Evolutionary conservation across 2,797 vertebrate species (phyloP), one percentile per base, ranked within the genome.

Genomic region (Heterohyrax brucei): DNA sequence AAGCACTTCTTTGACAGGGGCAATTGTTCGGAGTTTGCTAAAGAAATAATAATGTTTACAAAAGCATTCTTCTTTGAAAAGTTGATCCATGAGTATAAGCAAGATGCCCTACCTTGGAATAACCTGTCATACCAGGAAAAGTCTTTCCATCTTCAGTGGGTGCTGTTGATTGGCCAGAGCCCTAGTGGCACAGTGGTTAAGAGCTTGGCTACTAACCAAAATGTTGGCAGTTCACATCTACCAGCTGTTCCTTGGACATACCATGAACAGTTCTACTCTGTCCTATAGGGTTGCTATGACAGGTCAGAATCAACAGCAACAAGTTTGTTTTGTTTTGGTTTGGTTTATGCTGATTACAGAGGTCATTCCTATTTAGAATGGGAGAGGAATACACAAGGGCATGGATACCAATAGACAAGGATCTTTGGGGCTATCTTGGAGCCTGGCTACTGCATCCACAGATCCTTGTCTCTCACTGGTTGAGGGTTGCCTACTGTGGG

Each of bases 41-140:
- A 82, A 84, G 56, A 24, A 56, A 77, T 53, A 86, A 93, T 79
- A 68, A 64, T 80, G 12, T 85, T 93, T 77, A 79, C 12, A 82
- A 94, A 91, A 91, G 13, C 24, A 53, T 39, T 97, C 96, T 96
- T 97, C 83, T 92, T 97, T 79, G 86, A 95, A 77, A 97, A 59
- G 48, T 70, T 97, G 95, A 96, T 97, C 91, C 87, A 91, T 95
- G 86, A 95, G 83, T 97, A 48, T 73, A 68, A 82, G 56, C 10
- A 76, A 85, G 77, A 78, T 96, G 33, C 28, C 26, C 44, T 90
- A 5, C 93, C 44, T 96, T 91, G 53, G 53, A 56, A 56, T 16
- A 16, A 56, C 53, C 53, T 56, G 53, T 56, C 53, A 14, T 56
- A 56, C 53, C 53, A 56, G 53, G 53, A 56, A 56, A 56, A 56